Evolutionary conservation across 2,113 vertebrate genomes (phyloP).

Genomic region (Parotia lawesii): DNA sequence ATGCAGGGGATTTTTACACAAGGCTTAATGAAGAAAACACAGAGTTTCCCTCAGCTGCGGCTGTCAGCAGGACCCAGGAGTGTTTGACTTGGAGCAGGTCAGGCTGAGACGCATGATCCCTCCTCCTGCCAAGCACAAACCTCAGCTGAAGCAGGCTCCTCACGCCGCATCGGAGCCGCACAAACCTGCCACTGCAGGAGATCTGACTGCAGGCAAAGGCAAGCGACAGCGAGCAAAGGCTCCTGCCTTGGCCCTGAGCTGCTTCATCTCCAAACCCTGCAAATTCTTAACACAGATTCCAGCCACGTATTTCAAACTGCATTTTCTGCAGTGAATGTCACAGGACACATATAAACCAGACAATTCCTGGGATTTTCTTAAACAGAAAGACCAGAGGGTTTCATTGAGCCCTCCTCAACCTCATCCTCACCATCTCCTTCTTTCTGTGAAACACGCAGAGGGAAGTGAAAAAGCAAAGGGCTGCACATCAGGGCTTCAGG

Average conservation of each 20-base stretch:
- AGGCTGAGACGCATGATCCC: not conserved
- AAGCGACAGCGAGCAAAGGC: not conserved
- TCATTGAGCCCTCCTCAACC: not conserved
- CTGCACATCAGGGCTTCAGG: not conserved
- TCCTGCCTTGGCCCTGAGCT: not conserved
- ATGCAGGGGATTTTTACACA: not conserved
- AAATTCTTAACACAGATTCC: not conserved
- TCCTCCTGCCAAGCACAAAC: not conserved
- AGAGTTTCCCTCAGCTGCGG: not conserved
- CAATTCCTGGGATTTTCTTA: not conserved
- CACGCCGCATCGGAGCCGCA: fast-evolving
- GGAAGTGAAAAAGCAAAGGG: not conserved
- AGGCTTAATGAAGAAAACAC: not conserved
- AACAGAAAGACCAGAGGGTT: not conserved
- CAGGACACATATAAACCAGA: not conserved
- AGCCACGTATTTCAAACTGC: not conserved
- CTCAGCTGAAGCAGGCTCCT: not conserved
- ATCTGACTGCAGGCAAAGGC: not conserved
- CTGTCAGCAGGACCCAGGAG: not conserved
- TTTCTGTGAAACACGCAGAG: not conserved
- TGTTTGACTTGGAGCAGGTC: not conserved
- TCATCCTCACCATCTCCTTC: not conserved
- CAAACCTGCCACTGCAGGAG: not conserved
- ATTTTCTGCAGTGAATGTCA: not conserved
- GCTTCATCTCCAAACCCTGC: not conserved